phyloP scores from a whole-genome alignment of 1,140 invertebrate genomes.

The Bilobella aurantiaca region DNA sequence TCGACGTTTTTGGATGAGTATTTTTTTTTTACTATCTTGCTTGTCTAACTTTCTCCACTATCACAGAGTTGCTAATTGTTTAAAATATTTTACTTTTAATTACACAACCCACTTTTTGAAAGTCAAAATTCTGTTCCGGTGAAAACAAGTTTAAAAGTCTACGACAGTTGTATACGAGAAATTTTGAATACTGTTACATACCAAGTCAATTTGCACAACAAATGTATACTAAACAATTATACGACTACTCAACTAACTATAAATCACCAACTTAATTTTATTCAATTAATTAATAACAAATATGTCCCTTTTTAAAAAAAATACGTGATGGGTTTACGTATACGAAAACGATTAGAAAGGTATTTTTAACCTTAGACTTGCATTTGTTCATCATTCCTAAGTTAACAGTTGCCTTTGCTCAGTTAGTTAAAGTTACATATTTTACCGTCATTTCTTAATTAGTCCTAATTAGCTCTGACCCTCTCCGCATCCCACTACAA shows the following conservation, averaged over 20 bases:
- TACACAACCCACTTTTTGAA: neutral
- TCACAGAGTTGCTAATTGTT: neutral
- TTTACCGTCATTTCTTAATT: neutral
- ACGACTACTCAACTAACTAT: no score
- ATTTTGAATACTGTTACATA: neutral
- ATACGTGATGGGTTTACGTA: neutral
- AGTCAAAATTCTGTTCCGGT: neutral
- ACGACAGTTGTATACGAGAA: neutral
- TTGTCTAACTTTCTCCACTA: neutral
- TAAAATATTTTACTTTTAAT: neutral
- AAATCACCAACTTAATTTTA: no score
- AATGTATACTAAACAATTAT: neutral
- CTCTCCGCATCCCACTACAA: neutral
- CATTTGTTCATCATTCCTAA: conserved; percentile 3
- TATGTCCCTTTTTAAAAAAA: no score
- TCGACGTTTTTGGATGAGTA: neutral
- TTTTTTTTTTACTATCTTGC: neutral
- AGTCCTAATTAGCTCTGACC: neutral
- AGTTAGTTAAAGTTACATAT: neutral
- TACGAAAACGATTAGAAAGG: no score
- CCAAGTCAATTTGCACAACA: neutral
- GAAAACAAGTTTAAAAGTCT: neutral
- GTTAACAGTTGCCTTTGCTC: neutral
- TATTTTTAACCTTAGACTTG: neutral
- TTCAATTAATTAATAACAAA: no score